Evolutionary conservation across 2,113 vertebrate species (phyloP), one percentile per base, ranked within the genome.

Genomic region (Hipposideros armiger): DNA sequence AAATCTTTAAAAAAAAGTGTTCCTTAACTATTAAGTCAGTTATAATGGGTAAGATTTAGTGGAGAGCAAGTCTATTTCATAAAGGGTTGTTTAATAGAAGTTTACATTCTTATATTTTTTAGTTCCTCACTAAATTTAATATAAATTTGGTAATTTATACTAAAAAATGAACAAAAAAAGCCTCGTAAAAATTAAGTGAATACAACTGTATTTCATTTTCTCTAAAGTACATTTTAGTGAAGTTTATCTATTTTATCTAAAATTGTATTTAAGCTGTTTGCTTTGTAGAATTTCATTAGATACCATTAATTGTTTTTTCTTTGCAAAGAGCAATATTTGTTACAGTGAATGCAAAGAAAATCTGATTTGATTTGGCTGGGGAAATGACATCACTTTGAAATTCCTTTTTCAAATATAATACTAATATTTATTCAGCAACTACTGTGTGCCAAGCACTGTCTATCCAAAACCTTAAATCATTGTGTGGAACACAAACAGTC

Each of bases 131-230:
- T 86, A 24, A 2, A 81, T 36, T 36, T 36, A 36, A 36, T 36
- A 36, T 36, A 36, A 36, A 36, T 36, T 36, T 36, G 36, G 20
- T 77, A 60, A 54, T 93, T 64, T 30, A 50, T 45, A 50, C 11
- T 52, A 95, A 96, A n/a, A 64, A 42, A 60, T 10, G 26, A 85
- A 3, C 47, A 45, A 76, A 50, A 73, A 87, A 77, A 52, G 0
- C 1, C 2, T 78, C 30, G 36, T 14, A 9, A 81, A 96, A 91
- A 80, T 72, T 81, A 94, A 92, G 54, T 89, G 5, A 95, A 52
- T 77, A 42, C 74, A 93, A 77, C 9, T 94, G 0, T 56, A 26
- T 62, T 58, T 17, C 30, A 80, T 84, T 73, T 83, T 87, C 5
- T 72, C 9, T 62, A 77, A 78, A 62, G 47, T 77, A 67, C 58